These are phyloP conservation scores for Lophius americanus DNA, from an alignment of 2,797 vertebrate species.

Conservation along the genomic window DNA sequence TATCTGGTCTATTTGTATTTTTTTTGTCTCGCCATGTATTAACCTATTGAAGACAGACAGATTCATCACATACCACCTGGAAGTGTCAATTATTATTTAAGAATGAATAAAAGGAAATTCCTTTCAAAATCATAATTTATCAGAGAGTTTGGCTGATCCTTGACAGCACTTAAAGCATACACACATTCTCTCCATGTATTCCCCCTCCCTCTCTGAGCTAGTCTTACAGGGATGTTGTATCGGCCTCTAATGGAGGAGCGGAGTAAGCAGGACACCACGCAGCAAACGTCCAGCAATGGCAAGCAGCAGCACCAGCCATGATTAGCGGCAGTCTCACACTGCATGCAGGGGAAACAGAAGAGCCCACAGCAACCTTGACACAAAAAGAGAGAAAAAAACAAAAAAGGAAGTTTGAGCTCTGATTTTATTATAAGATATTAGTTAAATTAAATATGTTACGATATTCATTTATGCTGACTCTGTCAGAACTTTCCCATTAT, in stretches of 20 bases:
- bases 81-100: not conserved
- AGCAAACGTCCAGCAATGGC: conserved; percentile 68
- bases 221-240: conserved; percentile 74
- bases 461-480: too few relatives aligned
- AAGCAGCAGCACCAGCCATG: conserved; percentile 75
- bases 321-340: conserved; percentile 70
- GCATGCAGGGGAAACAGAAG: conserved; percentile 80
- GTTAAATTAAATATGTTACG: too few relatives aligned
- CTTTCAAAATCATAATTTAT: not conserved
- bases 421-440: not conserved
- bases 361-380: conserved; percentile 72
- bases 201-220: too few relatives aligned
- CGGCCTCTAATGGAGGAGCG: conserved; percentile 70
- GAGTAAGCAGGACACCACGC: conserved; percentile 71
- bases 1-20: too few relatives aligned
- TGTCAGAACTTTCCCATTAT: too few relatives aligned
- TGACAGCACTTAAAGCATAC: too few relatives aligned
- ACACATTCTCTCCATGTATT: too few relatives aligned
- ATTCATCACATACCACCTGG: too few relatives aligned
- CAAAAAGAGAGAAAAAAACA: not conserved
- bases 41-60: too few relatives aligned
- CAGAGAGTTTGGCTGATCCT: not conserved
- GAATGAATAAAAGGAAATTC: not conserved
- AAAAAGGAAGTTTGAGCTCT: not conserved
- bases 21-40: too few relatives aligned